Percentiles rank a stretch among this genome's conserved stretches.
Conservation (phyloP, 2,113 vertebrate genomes). For the Sphyrna mokarran region DNA sequence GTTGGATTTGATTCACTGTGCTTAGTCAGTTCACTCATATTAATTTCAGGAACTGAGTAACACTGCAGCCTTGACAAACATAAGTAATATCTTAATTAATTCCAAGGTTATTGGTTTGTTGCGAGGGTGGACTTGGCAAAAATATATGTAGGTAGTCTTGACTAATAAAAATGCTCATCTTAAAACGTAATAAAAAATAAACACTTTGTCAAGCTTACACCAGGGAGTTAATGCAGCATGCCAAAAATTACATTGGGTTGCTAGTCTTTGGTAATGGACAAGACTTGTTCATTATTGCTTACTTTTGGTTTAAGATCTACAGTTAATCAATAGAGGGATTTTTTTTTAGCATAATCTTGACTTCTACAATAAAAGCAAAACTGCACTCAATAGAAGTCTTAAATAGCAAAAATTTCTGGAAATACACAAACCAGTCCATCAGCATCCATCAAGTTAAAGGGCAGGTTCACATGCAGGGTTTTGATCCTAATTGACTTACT, state of each 20-base stretch:
- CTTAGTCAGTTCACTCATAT: background rate
- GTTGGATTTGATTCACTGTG: background rate
- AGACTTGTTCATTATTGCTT: conserved; percentile 11
- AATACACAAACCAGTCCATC: background rate
- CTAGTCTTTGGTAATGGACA: background rate
- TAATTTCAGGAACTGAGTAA: background rate
- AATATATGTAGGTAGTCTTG: no score
- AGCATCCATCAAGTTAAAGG: background rate
- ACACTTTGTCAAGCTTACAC: background rate
- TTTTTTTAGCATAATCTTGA: background rate
- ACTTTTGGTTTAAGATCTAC: background rate
- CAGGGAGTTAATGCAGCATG: background rate
- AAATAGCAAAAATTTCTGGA: background rate
- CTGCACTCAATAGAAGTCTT: background rate
- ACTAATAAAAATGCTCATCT: background rate
- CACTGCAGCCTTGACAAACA: background rate
- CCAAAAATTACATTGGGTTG: no score
- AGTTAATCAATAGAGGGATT: background rate
- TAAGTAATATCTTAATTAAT: background rate
- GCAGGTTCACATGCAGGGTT: background rate
- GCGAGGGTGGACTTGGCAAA: background rate
- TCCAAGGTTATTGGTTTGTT: background rate
- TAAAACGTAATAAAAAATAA: background rate
- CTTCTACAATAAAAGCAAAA: background rate
- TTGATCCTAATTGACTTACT: no score